These are phyloP conservation scores for Aleiodes alternator DNA, from an alignment of 2,888 invertebrate genomes.

Conservation along the genomic window DNA sequence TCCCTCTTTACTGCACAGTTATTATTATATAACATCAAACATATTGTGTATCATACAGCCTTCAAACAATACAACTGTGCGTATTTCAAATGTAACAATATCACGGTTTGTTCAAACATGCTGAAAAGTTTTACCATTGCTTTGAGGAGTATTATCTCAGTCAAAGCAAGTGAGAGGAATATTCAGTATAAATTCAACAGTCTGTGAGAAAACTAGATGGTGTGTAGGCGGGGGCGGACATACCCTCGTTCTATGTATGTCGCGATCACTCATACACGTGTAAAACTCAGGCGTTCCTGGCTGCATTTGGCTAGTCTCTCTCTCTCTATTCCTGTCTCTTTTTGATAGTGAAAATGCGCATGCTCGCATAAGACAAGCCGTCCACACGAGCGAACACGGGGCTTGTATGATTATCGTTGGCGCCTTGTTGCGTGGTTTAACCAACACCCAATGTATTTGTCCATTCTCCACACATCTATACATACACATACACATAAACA, in stretches of 20 bases:
- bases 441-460: conserved; percentile 34
- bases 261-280: conserved; percentile 40
- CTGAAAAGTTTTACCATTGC: background rate
- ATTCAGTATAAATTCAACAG: conserved; percentile 3
- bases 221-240: background rate
- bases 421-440: conserved; percentile 30
- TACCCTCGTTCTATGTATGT: conserved; percentile 9
- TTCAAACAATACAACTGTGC: background rate
- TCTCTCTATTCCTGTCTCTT: background rate
- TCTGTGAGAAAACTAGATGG: background rate
- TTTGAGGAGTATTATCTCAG: background rate
- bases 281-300: conserved; percentile 17
- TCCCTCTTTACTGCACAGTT: conserved; percentile 51
- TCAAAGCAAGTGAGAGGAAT: background rate
- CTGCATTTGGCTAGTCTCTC: background rate
- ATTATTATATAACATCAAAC: conserved; percentile 4
- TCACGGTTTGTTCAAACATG: conserved; percentile 7
- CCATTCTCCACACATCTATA: conserved; percentile 5
- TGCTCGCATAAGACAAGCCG: conserved; percentile 35
- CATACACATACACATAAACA: background rate
- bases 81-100: background rate
- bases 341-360: conserved; percentile 22
- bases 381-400: conserved; percentile 22
- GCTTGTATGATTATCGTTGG: conserved; percentile 38
- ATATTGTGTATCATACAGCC: background rate